These are phyloP conservation scores for Diacarnus erythraeanus DNA, from an alignment of 37 sponge, comb jelly and placozoan species.

Conservation along the genomic window DNA sequence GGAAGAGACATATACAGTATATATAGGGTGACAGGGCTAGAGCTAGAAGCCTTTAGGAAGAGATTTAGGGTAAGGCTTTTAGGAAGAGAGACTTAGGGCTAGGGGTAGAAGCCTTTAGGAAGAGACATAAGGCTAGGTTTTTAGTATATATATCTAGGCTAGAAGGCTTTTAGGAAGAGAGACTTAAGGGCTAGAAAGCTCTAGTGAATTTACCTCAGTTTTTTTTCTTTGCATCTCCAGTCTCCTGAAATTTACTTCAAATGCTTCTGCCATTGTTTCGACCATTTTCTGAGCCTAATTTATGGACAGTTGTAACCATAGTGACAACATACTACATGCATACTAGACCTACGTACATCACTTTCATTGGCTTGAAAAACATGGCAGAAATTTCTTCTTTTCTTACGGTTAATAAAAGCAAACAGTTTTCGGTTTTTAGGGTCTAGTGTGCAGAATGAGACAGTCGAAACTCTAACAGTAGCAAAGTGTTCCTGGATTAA, in stretches of 20 bases:
- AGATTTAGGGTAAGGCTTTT: no score
- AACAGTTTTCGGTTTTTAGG: constrained; percentile 79
- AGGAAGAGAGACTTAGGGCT: no score
- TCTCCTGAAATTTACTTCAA: constrained; percentile 73
- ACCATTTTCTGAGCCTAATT: constrained; percentile 81
- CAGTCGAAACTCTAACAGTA: constrained; percentile 77
- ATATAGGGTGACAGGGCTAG: no score
- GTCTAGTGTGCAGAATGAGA: constrained; percentile 91
- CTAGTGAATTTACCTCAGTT: constrained; percentile 7
- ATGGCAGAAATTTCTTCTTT: constrained; percentile 84
- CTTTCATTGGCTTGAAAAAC: constrained; percentile 88
- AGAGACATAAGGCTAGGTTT: no score
- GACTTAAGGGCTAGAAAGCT: neutral
- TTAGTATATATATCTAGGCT: neutral
- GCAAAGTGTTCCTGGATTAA: constrained; percentile 68
- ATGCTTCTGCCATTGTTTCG: constrained; percentile 81
- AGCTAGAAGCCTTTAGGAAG: no score
- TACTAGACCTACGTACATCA: constrained; percentile 49
- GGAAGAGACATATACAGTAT: no score
- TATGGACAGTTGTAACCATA: neutral
- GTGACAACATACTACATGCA: neutral
- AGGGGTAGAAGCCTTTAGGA: no score
- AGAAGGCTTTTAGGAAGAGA: neutral
- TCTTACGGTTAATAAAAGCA: constrained; percentile 87
- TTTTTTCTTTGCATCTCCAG: constrained; percentile 36